Conservation (phyloP, 2,888 invertebrate genomes). For the Lepetodrilus schrolli region DNA sequence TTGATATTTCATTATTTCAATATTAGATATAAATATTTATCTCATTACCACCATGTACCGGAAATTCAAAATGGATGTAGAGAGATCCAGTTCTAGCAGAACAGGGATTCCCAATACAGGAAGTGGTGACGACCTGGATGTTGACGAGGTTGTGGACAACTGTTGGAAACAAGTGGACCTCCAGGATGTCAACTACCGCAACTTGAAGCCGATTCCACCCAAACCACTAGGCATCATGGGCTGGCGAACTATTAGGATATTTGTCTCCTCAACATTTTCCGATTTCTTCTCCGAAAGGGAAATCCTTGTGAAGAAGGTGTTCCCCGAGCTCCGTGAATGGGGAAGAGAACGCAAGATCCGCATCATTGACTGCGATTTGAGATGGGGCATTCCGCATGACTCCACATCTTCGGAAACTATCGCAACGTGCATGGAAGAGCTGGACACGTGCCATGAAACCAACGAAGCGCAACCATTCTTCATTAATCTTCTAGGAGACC, state of each 20-base stretch:
- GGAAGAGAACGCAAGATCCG: slow-evolving; percentile 63
- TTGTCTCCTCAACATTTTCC: slow-evolving; percentile 74
- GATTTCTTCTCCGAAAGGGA: slow-evolving; percentile 73
- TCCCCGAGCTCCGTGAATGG: slow-evolving; percentile 71
- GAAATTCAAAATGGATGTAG: no score
- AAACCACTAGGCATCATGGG: slow-evolving; percentile 37
- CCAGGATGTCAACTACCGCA: slow-evolving; percentile 39
- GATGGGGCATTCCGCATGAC: slow-evolving; percentile 75
- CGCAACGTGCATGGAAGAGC: slow-evolving; percentile 70
- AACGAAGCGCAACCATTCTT: slow-evolving; percentile 71
- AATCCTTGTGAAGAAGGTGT: slow-evolving; percentile 72
- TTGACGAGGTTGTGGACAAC: slow-evolving; percentile 34
- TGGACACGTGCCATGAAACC: slow-evolving; percentile 68
- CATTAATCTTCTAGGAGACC: slow-evolving; percentile 69
- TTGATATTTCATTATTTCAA: no score
- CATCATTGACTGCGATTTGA: slow-evolving; percentile 73
- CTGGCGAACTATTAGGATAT: slow-evolving; percentile 70
- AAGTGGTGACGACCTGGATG: slow-evolving; percentile 35
- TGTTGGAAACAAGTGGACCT: slow-evolving; percentile 47
- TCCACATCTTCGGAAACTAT: slow-evolving; percentile 67
- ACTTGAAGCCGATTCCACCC: background rate
- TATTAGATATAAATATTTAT: no score
- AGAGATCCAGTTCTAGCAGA: no score
- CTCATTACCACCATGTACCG: no score
- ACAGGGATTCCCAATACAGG: no score